phyloP scores from a whole-genome alignment of 2,113 vertebrate genomes.

The Bos indicus region DNA sequence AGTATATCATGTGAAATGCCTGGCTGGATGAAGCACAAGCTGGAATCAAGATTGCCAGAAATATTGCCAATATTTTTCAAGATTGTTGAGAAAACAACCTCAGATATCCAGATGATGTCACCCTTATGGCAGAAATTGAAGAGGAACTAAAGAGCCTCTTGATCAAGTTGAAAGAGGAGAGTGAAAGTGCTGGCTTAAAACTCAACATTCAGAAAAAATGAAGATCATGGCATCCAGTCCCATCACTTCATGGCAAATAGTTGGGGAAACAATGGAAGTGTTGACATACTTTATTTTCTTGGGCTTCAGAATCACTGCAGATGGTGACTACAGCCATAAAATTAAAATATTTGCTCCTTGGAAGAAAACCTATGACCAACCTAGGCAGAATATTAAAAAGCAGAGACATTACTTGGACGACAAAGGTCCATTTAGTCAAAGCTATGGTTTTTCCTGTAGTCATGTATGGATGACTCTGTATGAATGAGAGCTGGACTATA shows the following conservation, averaged over 20 bases:
- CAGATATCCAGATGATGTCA: not conserved
- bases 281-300: not conserved
- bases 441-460: not conserved
- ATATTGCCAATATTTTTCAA: not conserved
- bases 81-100: not conserved
- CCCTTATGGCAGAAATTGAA: not conserved
- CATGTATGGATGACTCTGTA: not conserved
- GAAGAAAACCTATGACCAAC: not conserved
- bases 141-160: not conserved
- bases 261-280: not conserved
- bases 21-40: not conserved
- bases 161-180: not conserved
- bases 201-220: not conserved
- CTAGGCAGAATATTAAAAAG: not conserved
- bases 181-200: not conserved
- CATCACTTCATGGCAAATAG: not conserved
- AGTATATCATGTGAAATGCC: not conserved
- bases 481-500: not conserved
- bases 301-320: not conserved
- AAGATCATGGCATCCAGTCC: fast-evolving
- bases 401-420: not conserved
- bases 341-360: not conserved
- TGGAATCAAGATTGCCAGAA: not conserved
- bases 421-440: not conserved
- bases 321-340: not conserved